Evolutionary conservation across 2,797 vertebrate genomes (phyloP).

Genomic region (Yasuhikotakia modesta): DNA sequence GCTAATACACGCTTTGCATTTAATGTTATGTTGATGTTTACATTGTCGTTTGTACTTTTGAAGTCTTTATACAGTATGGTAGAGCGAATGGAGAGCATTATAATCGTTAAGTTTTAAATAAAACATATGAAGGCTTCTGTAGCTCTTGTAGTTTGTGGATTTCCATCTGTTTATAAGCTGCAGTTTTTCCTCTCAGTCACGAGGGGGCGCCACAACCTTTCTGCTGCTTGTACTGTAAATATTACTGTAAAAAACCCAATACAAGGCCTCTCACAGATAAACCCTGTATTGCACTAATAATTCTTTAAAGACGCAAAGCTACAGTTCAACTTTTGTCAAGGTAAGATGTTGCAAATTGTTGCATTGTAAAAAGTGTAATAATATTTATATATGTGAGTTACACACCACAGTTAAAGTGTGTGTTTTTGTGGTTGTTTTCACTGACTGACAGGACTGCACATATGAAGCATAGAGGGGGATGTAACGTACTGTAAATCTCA

Average conservation of each 20-base stretch:
- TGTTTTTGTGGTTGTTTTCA: conserved; percentile 2
- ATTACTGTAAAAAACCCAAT: not conserved
- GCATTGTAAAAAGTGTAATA: not conserved
- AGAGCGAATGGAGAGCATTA: conserved; percentile 72
- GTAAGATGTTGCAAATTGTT: not conserved
- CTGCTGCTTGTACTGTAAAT: not conserved
- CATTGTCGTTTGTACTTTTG: conserved; percentile 82
- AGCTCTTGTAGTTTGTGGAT: conserved; percentile 11
- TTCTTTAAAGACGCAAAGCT: not conserved
- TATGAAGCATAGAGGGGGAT: conserved; percentile 11
- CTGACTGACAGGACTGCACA: not conserved
- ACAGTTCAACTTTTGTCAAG: not conserved
- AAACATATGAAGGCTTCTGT: conserved; percentile 64
- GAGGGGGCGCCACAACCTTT: conserved; percentile 49
- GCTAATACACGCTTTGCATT: conserved; percentile 64
- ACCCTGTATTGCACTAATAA: not conserved
- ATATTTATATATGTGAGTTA: not conserved
- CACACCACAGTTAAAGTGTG: conserved; percentile 7
- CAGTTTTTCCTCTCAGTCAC: conserved; percentile 17
- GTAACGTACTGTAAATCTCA: conserved; percentile 63
- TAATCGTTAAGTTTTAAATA: conserved; percentile 76
- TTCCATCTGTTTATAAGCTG: not conserved
- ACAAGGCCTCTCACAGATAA: not conserved
- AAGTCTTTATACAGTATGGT: conserved; percentile 79
- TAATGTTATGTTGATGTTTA: conserved; percentile 74